Base-by-base conservation (phyloP, 2,113 vertebrate genomes). In the Zeus faber region DNA sequence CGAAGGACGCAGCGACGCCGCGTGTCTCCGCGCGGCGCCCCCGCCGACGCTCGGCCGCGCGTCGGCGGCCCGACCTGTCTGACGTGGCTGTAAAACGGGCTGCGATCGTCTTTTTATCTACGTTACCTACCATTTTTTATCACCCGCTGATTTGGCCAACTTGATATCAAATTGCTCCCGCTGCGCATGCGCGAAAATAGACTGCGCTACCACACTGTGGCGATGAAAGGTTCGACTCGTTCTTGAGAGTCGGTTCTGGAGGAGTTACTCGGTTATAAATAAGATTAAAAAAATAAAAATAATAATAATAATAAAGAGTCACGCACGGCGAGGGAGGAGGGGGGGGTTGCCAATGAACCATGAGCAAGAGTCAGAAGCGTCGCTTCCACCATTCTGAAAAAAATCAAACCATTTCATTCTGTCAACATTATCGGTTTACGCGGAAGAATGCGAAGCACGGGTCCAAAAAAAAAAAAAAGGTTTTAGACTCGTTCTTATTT, bases 41-140 rank as follows among this genome's bases (percentile, higher is more conserved):
- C 1, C 23, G 18, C 37, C 17, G 21, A 1, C 27, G 13, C 40
- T 37, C 18, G 52, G 45, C 13, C 2, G 4, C 5, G 5, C 37
- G 5, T 4, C 35, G 41, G 6, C 9, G 9, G 29, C 25, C 49
- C n/a, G 6, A 55, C 54, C 57, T 47, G 26, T 8, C 9, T 2
- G 8, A 33, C n/a, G n/a, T 33, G 31, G 6, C 62, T 58, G 41
- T 61, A 58, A n/a, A n/a, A 29, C 17, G 25, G 31, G 39, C 41
- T 62, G 65, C 68, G 70, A 68, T 21, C 49, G 54, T 46, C 46
- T 47, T 57, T 67, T 79, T 72, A 69, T 40, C 51, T 79, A 70
- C 81, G 47, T 76, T 79, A 90, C 88, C 85, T 90, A 91, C 89
- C 89, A 90, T 90, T 89, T 90, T 89, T 89, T 89, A 88, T 89